Evolutionary conservation across 2,888 invertebrate genomes (phyloP).

Genomic region (Oeneis ivallda): DNA sequence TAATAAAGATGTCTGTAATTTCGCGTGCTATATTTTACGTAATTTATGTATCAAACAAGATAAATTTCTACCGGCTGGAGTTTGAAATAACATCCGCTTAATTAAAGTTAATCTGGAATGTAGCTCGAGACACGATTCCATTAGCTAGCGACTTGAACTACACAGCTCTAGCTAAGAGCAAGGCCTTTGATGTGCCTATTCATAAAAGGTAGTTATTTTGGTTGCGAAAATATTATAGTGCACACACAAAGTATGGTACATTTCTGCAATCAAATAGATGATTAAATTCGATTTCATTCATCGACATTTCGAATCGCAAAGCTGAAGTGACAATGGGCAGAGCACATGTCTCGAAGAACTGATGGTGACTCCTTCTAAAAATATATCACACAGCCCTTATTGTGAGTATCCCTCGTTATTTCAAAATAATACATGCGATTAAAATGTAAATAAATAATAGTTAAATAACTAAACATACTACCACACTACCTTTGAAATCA

Average conservation of each 20-base stretch:
- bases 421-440: neutral
- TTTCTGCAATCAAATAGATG: too few species aligned
- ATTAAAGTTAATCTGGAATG: slow-evolving; percentile 76
- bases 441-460: neutral
- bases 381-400: too few species aligned
- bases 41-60: slow-evolving; percentile 55
- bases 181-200: slow-evolving; percentile 8
- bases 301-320: too few species aligned
- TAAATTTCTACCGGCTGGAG: slow-evolving; percentile 62
- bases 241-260: too few species aligned
- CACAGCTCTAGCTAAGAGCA: slow-evolving; percentile 23
- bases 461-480: slow-evolving; percentile 7
- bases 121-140: slow-evolving; percentile 69
- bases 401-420: too few species aligned
- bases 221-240: neutral
- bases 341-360: too few species aligned
- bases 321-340: too few species aligned
- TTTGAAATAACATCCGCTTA: slow-evolving; percentile 74
- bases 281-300: too few species aligned
- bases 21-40: slow-evolving; percentile 33
- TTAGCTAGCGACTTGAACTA: slow-evolving; percentile 59
- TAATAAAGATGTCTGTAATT: slow-evolving; percentile 30
- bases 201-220: neutral
- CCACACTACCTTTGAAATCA: slow-evolving; percentile 15
- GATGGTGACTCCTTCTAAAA: too few species aligned